Conservation (phyloP, 1,140 invertebrate genomes). For the Anoplolepis gracilipes region DNA sequence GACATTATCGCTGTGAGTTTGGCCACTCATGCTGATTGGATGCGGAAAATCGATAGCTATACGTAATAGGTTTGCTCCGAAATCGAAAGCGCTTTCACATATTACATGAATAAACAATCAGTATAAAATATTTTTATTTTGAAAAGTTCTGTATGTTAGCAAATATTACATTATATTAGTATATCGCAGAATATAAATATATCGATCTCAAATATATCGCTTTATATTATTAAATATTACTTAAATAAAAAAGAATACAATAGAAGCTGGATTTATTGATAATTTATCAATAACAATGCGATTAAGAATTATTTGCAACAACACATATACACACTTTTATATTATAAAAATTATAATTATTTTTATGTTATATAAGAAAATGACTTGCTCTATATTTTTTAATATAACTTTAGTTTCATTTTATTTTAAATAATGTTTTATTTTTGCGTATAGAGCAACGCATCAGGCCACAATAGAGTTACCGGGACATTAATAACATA, state of each 20-base stretch:
- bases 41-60: conserved; percentile 66
- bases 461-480: background rate
- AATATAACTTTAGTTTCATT: background rate
- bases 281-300: background rate
- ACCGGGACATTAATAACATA: background rate
- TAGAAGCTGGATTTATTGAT: background rate
- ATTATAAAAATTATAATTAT: background rate
- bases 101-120: background rate
- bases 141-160: background rate
- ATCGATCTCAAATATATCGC: background rate
- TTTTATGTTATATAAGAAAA: background rate
- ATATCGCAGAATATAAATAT: background rate
- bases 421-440: conserved; percentile 12
- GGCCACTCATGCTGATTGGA: conserved; percentile 72
- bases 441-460: background rate
- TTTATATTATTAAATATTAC: background rate
- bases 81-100: conserved; percentile 25
- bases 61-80: conserved; percentile 49
- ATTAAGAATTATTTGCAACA: background rate
- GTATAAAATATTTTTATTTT: conserved; percentile 5
- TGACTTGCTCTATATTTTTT: background rate
- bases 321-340: background rate
- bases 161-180: background rate
- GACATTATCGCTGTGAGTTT: conserved; percentile 64
- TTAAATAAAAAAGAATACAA: conserved; percentile 6